These are phyloP conservation scores for Onychomys arenicola DNA, from an alignment of 2,797 vertebrate species.

Conservation along the genomic window DNA sequence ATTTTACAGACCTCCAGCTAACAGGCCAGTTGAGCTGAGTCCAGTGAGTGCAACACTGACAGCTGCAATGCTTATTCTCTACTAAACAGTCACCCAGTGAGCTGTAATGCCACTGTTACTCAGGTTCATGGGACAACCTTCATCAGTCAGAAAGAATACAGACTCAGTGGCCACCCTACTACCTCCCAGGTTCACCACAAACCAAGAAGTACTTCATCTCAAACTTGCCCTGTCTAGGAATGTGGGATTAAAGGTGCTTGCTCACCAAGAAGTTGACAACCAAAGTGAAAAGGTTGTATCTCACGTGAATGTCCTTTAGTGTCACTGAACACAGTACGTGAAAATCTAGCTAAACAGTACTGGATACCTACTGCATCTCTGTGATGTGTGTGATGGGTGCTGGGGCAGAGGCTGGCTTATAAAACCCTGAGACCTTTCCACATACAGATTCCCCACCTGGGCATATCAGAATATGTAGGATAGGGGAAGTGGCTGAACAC, in stretches of 20 bases:
- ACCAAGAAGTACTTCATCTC: slow-evolving; percentile 6
- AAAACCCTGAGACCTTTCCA: neutral
- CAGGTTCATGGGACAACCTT: neutral
- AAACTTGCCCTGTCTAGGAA: neutral
- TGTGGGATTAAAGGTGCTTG: slow-evolving; percentile 4
- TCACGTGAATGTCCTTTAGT: neutral
- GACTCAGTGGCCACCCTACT: neutral
- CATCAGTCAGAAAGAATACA: neutral
- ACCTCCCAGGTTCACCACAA: neutral
- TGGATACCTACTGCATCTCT: neutral
- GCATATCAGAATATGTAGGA: neutral
- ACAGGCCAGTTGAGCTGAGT: neutral
- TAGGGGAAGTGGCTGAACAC: neutral
- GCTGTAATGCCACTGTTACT: neutral
- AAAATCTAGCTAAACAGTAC: neutral
- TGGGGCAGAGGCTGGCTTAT: neutral
- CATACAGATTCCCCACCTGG: neutral
- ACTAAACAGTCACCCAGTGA: neutral
- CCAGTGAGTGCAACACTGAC: neutral
- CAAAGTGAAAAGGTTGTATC: neutral
- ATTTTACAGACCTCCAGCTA: neutral
- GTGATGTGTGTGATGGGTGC: neutral
- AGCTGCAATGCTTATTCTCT: neutral
- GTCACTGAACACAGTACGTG: neutral
- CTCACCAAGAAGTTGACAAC: neutral